These are phyloP conservation scores for Megastigmus dorsalis DNA, from an alignment of 2,888 invertebrate genomes.

Conservation along the genomic window DNA sequence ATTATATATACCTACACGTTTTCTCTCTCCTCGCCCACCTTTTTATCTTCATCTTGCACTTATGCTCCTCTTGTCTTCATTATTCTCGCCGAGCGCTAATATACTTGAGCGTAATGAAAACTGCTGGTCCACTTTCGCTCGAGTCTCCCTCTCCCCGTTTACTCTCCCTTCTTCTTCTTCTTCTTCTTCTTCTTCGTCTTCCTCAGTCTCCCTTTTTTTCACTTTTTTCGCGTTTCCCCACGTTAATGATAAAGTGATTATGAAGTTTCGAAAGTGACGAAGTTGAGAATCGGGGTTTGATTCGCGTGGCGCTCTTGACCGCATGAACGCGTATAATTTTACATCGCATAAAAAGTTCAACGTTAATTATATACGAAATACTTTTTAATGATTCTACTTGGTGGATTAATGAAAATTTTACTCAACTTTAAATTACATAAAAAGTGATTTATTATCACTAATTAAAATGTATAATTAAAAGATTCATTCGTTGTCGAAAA, in stretches of 20 bases:
- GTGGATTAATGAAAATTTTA: too few relatives aligned
- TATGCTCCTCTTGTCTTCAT: conserved; percentile 27
- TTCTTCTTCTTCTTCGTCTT: not conserved
- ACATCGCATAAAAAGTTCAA: too few relatives aligned
- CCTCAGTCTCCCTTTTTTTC: not conserved
- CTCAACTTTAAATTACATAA: too few relatives aligned
- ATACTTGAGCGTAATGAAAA: conserved; percentile 44
- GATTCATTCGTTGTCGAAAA: too few relatives aligned
- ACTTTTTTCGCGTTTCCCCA: not conserved
- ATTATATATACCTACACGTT: not conserved
- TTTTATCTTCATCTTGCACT: not conserved
- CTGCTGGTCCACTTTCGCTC: conserved; percentile 35
- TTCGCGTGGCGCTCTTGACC: not conserved
- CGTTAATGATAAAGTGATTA: conserved; percentile 22
- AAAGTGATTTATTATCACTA: too few relatives aligned
- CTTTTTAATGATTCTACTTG: too few relatives aligned
- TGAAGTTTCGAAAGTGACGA: conserved; percentile 17
- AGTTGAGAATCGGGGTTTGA: conserved; percentile 9
- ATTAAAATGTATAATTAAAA: too few relatives aligned
- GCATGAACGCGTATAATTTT: not conserved
- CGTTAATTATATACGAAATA: too few relatives aligned
- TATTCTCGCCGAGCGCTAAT: conserved; percentile 35
- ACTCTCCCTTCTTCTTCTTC: not conserved
- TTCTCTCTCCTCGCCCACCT: not conserved
- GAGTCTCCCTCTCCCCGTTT: not conserved